Base-by-base conservation (phyloP, 2,888 invertebrate genomes). In the Drosophila mettleri region DNA sequence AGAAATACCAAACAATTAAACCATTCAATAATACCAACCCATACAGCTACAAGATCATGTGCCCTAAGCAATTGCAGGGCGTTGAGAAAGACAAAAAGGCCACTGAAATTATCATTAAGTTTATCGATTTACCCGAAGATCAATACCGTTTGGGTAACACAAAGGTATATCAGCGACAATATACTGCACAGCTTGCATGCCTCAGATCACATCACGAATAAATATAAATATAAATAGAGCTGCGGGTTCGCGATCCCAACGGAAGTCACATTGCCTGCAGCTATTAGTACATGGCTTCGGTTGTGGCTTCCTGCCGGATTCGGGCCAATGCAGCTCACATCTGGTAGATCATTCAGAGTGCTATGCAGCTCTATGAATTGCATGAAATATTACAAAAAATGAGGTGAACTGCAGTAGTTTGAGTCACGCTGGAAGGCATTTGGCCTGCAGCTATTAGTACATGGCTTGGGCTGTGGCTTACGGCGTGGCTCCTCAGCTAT, bases 31-130 rank as follows among this genome's bases (percentile, higher is more conserved):
- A 36, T 45, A 80, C 60, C 54, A 70, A 69, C 90, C 91, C 94
- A 94, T 94, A 94, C 96, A 98, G 98, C 96, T 99, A 99, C 96
- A 98, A 98, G 95, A 98, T 99, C 95, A 96, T 99, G 95, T 98
- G 98, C 94, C 97, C 98, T 93, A 96, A 96, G 93, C 95, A 94
- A 93, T 93, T 97, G 93, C 57, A 70, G 74, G 92, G 90, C 79
- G 86, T 90, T 72, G 88, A 88, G 4, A 92, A 92, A 91, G 89
- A 90, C 58, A 85, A 95, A 93, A 96, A 96, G 94, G 96, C 96
- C 88, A 95, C 97, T 78, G 94, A 95, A 93, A 94, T 95, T 93
- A 96, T 98, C 93, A 95, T 97, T 93, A 96, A 96, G 86, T 93
- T 94, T 90, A 95, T 96, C 93, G 95, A 95, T 93, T 95, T 99